Base-by-base conservation (phyloP, 2,797 vertebrate species). In the Myotis findleyi region DNA sequence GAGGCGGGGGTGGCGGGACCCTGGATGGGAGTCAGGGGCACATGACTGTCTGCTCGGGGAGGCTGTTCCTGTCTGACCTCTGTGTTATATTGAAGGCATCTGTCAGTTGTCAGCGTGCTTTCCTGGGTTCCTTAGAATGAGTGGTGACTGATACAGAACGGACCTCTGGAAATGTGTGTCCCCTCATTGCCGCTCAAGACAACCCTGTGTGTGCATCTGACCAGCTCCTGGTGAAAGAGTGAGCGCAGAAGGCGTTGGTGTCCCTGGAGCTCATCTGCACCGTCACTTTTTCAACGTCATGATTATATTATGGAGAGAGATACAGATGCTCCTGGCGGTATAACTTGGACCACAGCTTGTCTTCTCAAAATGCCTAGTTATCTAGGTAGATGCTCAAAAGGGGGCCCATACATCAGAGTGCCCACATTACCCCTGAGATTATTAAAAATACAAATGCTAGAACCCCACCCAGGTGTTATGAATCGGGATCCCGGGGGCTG, bases 51-150 rank as follows among this genome's bases (percentile, higher is more conserved):
- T 69, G 36, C 77, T 49, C n/a, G 3, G 3, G 33, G 53, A 36
- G 55, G 71, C 21, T 91, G 55, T 86, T 71, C 62, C 49, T 90
- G 47, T 64, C 81, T 55, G 47, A 59, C 77, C 72, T 91, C 59
- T 49, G 10, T 8, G 33, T 73, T 62, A 80, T 47, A 73, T 66
- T 87, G 95, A 91, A 59, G 94, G 69, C 13, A 88, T 13, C 33
- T 95, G 30, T 38, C 77, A 23, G 38, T 11, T 79, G 25, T 71
- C 86, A 92, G 68, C 2, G 0, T 93, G 12, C 82, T 96, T 59
- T 53, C 59, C 68, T 41, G 16, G 23, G 20, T 94, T 97, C 86
- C 86, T 93, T 93, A 86, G 53, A 81, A 66, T 55, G 92, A 62
- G 41, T 93, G 38, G 72, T 79, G 38, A 41, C 64, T 71, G 86